These are phyloP conservation scores for Sparus aurata DNA, from an alignment of 2,797 vertebrate genomes.

Conservation along the genomic window DNA sequence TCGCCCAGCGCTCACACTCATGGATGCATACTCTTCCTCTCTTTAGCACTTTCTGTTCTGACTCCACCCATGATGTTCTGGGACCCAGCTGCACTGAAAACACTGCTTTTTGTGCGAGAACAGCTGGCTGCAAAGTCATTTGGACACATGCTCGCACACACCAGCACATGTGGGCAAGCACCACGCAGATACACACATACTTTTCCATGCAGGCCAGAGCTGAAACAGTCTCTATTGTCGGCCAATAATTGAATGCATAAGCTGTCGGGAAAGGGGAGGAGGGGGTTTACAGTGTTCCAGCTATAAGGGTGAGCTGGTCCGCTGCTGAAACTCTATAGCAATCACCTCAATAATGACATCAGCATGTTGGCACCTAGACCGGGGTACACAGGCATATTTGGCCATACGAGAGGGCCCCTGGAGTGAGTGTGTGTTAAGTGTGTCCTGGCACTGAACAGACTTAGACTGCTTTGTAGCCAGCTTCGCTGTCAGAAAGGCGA, in stretches of 20 bases:
- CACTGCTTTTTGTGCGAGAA: slow-evolving; percentile 72
- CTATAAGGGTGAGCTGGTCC: slow-evolving; percentile 32
- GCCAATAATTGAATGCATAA: slow-evolving; percentile 69
- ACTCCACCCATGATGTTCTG: slow-evolving; percentile 35
- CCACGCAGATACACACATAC: slow-evolving; percentile 20
- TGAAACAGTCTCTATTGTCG: slow-evolving; percentile 62
- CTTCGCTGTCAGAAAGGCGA: slow-evolving; percentile 47
- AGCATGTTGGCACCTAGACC: slow-evolving; percentile 58
- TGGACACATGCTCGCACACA: slow-evolving; percentile 51
- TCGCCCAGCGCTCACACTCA: too few species aligned
- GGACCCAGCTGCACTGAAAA: slow-evolving; percentile 64
- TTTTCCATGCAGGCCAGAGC: slow-evolving; percentile 56
- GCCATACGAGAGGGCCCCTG: slow-evolving; percentile 29
- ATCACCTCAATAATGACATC: slow-evolving; percentile 64
- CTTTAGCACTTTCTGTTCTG: slow-evolving; percentile 44
- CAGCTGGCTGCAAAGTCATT: slow-evolving; percentile 81
- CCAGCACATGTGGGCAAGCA: slow-evolving; percentile 32
- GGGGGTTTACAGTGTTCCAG: slow-evolving; percentile 36
- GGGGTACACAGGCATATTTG: slow-evolving; percentile 17
- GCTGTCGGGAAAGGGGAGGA: slow-evolving; percentile 17
- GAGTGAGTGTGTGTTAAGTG: slow-evolving; percentile 43
- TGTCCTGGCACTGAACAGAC: slow-evolving; percentile 48
- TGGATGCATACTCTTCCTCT: slow-evolving; percentile 21
- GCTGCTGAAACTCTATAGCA: slow-evolving; percentile 27
- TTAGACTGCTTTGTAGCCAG: slow-evolving; percentile 46